Conservation (phyloP, 2,113 vertebrate genomes). For the Chaetura pelagica region DNA sequence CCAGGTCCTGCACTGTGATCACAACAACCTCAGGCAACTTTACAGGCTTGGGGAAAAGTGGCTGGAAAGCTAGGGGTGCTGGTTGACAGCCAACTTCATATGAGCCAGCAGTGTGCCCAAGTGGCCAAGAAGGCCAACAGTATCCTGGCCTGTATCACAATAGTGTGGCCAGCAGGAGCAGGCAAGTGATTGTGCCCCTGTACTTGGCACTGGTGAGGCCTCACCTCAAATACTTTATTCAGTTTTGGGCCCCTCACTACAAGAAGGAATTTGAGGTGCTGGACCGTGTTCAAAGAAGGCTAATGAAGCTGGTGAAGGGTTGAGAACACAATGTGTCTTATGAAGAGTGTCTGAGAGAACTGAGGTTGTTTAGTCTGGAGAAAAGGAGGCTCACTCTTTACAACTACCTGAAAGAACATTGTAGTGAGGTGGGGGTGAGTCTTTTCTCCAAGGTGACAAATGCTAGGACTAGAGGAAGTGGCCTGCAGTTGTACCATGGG, state of each 20-base stretch:
- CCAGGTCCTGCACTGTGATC: too few relatives aligned
- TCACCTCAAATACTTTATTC: fast-evolving
- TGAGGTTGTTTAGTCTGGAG: neutral
- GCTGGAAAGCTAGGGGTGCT: neutral
- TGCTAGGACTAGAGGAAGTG: neutral
- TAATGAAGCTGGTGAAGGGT: neutral
- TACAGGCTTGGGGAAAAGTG: too few relatives aligned
- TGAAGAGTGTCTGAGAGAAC: fast-evolving
- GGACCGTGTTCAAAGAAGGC: fast-evolving
- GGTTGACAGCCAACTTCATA: too few relatives aligned
- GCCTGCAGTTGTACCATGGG: neutral
- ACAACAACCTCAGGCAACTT: too few relatives aligned
- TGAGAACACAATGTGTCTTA: neutral
- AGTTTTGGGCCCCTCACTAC: too few relatives aligned
- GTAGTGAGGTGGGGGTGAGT: fast-evolving
- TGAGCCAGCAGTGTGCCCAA: neutral
- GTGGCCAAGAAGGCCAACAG: neutral
- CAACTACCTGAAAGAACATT: neutral
- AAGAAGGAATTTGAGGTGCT: neutral
- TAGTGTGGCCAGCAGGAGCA: neutral
- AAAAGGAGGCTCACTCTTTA: neutral
- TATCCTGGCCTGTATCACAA: neutral
- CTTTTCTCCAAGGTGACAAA: neutral
- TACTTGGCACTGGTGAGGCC: fast-evolving
- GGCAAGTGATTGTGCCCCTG: fast-evolving